These are phyloP conservation scores for Neosilurus hyrtlii DNA, from an alignment of 2,797 vertebrate genomes.

Conservation along the genomic window DNA sequence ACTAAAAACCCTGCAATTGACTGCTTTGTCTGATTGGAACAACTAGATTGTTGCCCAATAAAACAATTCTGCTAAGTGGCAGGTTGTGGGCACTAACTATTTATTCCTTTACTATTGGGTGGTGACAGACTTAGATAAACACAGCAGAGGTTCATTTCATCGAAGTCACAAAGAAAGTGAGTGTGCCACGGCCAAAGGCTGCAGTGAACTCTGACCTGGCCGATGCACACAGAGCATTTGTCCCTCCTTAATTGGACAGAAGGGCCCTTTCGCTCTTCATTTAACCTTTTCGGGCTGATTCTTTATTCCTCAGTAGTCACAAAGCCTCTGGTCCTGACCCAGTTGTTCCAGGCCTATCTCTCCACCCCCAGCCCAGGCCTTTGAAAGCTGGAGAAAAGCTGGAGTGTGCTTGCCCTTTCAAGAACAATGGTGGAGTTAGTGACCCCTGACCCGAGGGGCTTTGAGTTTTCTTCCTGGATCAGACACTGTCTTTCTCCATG, in stretches of 20 bases:
- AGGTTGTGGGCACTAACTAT: conserved; percentile 68
- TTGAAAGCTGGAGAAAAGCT: conserved; percentile 81
- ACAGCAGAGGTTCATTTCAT: conserved; percentile 79
- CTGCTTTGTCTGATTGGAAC: conserved; percentile 36
- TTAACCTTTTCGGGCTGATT: conserved; percentile 78
- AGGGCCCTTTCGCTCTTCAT: conserved; percentile 81
- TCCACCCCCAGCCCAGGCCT: conserved; percentile 73
- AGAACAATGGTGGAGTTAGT: conserved; percentile 80
- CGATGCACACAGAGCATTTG: conserved; percentile 77
- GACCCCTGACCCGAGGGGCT: conserved; percentile 77
- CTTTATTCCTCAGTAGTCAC: conserved; percentile 68
- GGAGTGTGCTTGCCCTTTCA: conserved; percentile 79
- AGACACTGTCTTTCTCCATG: conserved; percentile 72
- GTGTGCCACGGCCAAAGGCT: conserved; percentile 76
- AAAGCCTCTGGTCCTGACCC: conserved; percentile 79
- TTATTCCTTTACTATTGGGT: conserved; percentile 71
- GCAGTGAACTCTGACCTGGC: conserved; percentile 73
- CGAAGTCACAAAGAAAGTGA: conserved; percentile 75
- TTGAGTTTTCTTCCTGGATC: conserved; percentile 76
- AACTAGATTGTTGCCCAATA: conserved; percentile 60
- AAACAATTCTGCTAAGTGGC: conserved; percentile 76
- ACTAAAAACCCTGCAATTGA: conserved; percentile 15
- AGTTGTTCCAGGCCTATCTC: conserved; percentile 77
- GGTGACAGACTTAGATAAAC: conserved; percentile 78
- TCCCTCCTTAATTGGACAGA: conserved; percentile 84